These are phyloP conservation scores for Dasysyrphus albostriatus DNA, from an alignment of 2,888 invertebrate genomes.

Conservation along the genomic window DNA sequence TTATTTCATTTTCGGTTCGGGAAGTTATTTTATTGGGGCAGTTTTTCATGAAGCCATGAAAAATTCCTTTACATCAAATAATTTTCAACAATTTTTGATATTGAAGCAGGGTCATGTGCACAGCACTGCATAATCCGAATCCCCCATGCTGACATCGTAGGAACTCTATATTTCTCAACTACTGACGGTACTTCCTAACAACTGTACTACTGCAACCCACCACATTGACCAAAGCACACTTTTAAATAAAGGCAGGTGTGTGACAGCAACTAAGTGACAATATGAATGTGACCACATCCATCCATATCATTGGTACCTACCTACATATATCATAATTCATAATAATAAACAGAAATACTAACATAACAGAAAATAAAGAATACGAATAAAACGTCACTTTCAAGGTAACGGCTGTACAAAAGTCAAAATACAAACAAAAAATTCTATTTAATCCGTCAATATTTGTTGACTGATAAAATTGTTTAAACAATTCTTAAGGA, in stretches of 20 bases:
- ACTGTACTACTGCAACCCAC: not conserved
- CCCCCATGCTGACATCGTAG: not conserved
- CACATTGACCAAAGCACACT: not conserved
- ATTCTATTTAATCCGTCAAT: not conserved
- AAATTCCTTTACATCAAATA: no score
- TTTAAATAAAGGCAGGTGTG: slow-evolving; percentile 12
- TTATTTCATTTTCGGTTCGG: no score
- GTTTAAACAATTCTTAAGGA: slow-evolving; percentile 20
- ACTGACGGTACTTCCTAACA: no score
- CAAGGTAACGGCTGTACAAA: slow-evolving; percentile 12
- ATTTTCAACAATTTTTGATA: no score
- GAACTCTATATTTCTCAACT: not conserved
- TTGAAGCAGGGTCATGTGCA: not conserved
- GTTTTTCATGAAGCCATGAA: no score
- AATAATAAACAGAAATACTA: slow-evolving; percentile 4
- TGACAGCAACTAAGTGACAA: slow-evolving; percentile 36
- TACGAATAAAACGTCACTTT: not conserved
- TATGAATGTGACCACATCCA: not conserved
- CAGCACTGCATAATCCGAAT: not conserved
- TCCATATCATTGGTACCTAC: no score
- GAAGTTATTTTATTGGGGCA: no score
- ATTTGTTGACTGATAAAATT: slow-evolving; percentile 10
- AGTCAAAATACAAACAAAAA: not conserved
- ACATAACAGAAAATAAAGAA: slow-evolving; percentile 10
- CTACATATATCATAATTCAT: not conserved